These are phyloP conservation scores for Acinonyx jubatus DNA, from an alignment of 2,113 vertebrate species.

Conservation along the genomic window DNA sequence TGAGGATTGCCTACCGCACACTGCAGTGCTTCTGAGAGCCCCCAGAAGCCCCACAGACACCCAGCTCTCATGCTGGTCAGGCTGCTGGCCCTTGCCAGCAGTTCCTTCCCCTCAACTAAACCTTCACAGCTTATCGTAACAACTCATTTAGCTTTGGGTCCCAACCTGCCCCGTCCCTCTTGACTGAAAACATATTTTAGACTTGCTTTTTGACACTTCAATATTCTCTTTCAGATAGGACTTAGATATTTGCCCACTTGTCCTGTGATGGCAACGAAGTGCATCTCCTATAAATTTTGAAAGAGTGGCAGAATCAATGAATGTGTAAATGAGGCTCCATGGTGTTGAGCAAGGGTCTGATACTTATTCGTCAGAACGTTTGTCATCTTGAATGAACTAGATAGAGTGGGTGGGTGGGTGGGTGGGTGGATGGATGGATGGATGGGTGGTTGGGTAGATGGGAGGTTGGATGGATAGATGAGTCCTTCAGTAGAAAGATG, in stretches of 20 bases:
- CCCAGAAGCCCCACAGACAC: background rate
- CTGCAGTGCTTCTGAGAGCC: background rate
- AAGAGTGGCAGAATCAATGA: background rate
- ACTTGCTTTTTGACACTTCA: background rate
- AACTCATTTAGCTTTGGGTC: background rate
- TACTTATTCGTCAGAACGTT: background rate
- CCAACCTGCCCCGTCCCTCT: background rate
- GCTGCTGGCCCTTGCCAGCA: background rate
- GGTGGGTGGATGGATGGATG: background rate
- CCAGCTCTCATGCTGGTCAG: background rate
- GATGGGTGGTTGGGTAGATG: background rate
- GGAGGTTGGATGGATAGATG: background rate
- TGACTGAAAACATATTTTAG: background rate
- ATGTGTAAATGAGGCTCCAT: background rate
- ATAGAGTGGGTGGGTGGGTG: background rate
- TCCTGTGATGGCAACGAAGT: background rate
- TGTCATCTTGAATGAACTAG: background rate
- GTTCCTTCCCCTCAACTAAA: background rate
- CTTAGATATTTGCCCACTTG: background rate
- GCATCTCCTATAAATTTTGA: background rate
- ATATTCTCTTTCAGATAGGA: background rate
- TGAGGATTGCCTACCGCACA: background rate
- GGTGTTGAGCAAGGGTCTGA: background rate
- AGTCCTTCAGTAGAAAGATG: background rate
- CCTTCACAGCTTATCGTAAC: background rate